Evolutionary conservation across 2,888 invertebrate genomes (phyloP).

Genomic region (Acleris emargana): DNA sequence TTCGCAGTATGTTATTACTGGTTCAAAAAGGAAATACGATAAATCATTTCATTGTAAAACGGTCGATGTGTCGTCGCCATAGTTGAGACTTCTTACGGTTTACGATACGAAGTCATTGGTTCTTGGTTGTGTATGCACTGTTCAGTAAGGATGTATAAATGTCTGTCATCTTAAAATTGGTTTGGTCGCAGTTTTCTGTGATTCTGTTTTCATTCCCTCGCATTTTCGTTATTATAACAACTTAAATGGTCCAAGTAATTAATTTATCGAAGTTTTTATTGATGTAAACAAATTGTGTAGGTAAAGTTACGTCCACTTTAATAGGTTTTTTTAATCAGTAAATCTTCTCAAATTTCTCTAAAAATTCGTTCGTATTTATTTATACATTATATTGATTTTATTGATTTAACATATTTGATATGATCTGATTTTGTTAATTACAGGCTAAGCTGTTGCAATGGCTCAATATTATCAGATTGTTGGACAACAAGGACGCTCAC

Average conservation of each 20-base stretch:
- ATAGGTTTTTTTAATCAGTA: neutral
- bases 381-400: constrained; percentile 5
- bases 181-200: constrained; percentile 21
- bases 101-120: constrained; percentile 65
- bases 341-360: neutral
- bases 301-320: constrained; percentile 26
- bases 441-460: constrained; percentile 82
- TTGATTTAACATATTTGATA: no score
- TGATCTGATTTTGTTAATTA: constrained; percentile 41
- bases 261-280: constrained; percentile 38
- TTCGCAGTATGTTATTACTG: constrained; percentile 43
- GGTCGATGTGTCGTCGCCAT: constrained; percentile 71
- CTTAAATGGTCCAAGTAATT: constrained; percentile 23
- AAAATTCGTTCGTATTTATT: constrained; percentile 1
- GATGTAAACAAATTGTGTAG: constrained; percentile 51
- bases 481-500: constrained; percentile 82
- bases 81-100: constrained; percentile 68
- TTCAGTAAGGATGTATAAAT: constrained; percentile 62
- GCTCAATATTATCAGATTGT: constrained; percentile 88
- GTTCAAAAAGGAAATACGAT: constrained; percentile 46
- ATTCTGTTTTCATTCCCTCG: constrained; percentile 6
- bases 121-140: constrained; percentile 63
- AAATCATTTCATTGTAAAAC: constrained; percentile 52
- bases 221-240: constrained; percentile 6
- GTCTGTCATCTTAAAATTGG: constrained; percentile 63